A percentile compares a stretch with the other conserved stretches of the same genome.
These are phyloP conservation scores for Trachelipus rathkii DNA, from an alignment of 1,140 invertebrate species.

Conservation along the genomic window DNA sequence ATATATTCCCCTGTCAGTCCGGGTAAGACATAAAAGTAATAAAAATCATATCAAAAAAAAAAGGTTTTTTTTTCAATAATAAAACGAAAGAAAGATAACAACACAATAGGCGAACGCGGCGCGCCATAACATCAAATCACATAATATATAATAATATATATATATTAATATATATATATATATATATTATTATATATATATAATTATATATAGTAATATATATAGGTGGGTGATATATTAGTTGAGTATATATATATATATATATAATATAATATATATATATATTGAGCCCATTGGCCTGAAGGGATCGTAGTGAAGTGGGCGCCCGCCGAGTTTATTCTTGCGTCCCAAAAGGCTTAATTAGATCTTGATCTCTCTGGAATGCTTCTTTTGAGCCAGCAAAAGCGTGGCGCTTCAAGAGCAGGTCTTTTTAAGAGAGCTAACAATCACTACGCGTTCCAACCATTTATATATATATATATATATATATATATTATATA, in stretches of 20 bases:
- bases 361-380: constrained; percentile 2
- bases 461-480: no score
- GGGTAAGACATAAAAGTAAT: no score
- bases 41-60: no score
- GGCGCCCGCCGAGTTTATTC: neutral
- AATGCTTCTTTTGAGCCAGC: neutral
- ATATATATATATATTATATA: no score
- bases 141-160: neutral
- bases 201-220: no score
- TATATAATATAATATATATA: constrained; percentile 13
- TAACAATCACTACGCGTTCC: neutral
- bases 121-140: no score
- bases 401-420: neutral
- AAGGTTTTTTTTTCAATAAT: no score
- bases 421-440: neutral
- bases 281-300: neutral
- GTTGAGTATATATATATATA: constrained; percentile 13
- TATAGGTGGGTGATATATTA: no score
- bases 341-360: neutral
- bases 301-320: neutral
- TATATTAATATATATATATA: neutral
- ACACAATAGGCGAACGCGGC: no score
- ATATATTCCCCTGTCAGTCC: no score
- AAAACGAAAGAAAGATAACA: no score
- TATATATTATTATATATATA: constrained; percentile 15